Base-by-base conservation (phyloP, 2,888 invertebrate species). In the Caenorhabditis auriculariae region DNA sequence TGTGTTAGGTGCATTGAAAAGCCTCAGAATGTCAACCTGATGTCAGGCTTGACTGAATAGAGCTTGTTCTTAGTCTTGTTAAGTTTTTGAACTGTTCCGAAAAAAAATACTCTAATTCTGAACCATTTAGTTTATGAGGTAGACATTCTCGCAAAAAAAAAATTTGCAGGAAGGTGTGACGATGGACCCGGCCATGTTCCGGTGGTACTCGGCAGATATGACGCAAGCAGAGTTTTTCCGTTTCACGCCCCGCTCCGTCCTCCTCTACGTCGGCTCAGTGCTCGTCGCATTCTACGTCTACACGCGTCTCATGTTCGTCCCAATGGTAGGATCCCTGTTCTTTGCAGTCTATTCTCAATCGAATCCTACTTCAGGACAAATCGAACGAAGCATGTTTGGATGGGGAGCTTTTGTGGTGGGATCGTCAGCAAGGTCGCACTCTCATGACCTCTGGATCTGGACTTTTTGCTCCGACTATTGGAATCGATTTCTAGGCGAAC, bases 131-230 rank as follows among this genome's bases (percentile, higher is more conserved):
- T 35, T 35, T 9, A n/a, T 9, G n/a, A 17, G 15, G 1, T 15
- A 41, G 19, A 41, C 19, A n/a, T 41, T 41, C 2, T 21, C 19
- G n/a, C n/a, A n/a, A n/a, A n/a, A n/a, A n/a, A n/a, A n/a, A n/a
- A n/a, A 12, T 26, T 54, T 70, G 37, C 19, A 77, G 77, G 75
- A 78, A 60, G 80, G 80, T 6, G 70, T 80, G n/a, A 69, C 74
- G 24, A 76, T 82, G 66, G 81, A 81, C 51, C 81, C 81, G 5
- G 78, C 80, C 3, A 76, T 81, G 77, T 81, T 82, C 72, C 76
- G 81, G 27, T 81, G 81, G 81, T 81, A 81, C 59, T 76, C 81
- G 6, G 74, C 76, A 35, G 79, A 81, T 51, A 81, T 81, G 79
- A 77, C 74, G 4, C 77, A 75, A 50, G 71, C 74, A 4, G 81